These are phyloP conservation scores for Rallus limicola DNA, from an alignment of 2,113 vertebrate species.

Conservation along the genomic window DNA sequence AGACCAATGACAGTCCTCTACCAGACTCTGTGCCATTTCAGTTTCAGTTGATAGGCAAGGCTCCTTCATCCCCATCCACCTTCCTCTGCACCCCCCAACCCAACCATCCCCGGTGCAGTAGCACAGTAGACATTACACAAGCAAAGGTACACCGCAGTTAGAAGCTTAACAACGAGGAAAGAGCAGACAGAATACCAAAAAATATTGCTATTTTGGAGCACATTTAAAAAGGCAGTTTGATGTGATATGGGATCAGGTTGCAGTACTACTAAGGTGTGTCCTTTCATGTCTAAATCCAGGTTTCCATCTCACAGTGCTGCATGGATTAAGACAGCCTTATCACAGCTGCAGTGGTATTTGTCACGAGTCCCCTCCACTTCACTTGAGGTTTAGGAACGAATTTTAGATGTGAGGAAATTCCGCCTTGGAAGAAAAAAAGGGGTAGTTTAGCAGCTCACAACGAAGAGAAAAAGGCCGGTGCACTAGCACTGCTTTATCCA, in stretches of 20 bases:
- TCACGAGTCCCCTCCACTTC: neutral
- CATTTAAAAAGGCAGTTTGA: neutral
- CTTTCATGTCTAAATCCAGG: neutral
- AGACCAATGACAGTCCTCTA: neutral
- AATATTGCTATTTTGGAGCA: neutral
- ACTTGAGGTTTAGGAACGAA: neutral
- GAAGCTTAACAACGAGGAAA: neutral
- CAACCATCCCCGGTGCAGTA: neutral
- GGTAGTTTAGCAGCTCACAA: neutral
- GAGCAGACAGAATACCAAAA: neutral
- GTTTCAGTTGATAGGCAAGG: neutral
- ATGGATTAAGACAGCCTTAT: neutral
- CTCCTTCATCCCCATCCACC: neutral
- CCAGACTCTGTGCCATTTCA: neutral
- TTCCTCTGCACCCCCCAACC: neutral
- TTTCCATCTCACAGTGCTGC: neutral
- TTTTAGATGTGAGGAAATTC: neutral
- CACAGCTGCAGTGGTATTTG: neutral
- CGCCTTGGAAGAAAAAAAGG: neutral
- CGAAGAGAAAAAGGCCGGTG: neutral
- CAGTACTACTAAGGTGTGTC: neutral
- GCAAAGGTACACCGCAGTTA: neutral
- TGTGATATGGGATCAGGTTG: neutral
- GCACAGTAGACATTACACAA: neutral
- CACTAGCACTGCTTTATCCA: rapidly evolving